Evolutionary conservation across 1,140 invertebrate species (phyloP).

Genomic region (Diachasma alloeum): DNA sequence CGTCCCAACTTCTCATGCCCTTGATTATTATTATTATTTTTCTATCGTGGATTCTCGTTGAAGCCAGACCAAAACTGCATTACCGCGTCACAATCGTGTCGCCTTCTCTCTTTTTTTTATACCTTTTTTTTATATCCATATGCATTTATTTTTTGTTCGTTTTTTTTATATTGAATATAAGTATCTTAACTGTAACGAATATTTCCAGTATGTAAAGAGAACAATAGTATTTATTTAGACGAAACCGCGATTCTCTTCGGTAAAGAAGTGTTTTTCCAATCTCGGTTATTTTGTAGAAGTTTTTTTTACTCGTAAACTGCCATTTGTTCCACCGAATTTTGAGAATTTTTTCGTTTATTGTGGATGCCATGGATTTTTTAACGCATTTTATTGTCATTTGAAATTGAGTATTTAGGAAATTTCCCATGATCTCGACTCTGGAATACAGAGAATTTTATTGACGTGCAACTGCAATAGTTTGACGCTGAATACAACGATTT

Average conservation of each 20-base stretch:
- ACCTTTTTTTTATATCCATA: constrained; percentile 10
- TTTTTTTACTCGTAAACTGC: background rate
- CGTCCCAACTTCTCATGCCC: constrained; percentile 16
- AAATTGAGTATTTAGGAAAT: background rate
- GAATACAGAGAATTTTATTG: background rate
- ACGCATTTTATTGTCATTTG: background rate
- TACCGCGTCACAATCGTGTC: constrained; percentile 3
- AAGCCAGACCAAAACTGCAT: constrained; percentile 25
- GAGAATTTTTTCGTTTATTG: background rate
- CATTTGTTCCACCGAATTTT: constrained; percentile 21
- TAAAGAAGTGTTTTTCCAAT: background rate
- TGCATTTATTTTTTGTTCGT: constrained; percentile 20
- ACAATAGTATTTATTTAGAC: constrained; percentile 35
- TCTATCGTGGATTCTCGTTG: constrained; percentile 1
- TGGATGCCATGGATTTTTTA: background rate
- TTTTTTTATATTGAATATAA: constrained; percentile 12
- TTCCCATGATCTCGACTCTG: background rate
- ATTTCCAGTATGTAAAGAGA: constrained; percentile 20
- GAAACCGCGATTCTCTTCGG: constrained; percentile 16
- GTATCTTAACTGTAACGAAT: constrained; percentile 15
- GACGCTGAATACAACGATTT: background rate
- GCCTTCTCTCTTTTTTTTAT: constrained; percentile 20
- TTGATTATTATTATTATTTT: constrained; percentile 15
- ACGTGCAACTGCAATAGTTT: background rate
- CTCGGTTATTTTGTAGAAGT: background rate